Evolutionary conservation across 2,113 vertebrate species (phyloP).

Genomic region (Caloenas nicobarica): DNA sequence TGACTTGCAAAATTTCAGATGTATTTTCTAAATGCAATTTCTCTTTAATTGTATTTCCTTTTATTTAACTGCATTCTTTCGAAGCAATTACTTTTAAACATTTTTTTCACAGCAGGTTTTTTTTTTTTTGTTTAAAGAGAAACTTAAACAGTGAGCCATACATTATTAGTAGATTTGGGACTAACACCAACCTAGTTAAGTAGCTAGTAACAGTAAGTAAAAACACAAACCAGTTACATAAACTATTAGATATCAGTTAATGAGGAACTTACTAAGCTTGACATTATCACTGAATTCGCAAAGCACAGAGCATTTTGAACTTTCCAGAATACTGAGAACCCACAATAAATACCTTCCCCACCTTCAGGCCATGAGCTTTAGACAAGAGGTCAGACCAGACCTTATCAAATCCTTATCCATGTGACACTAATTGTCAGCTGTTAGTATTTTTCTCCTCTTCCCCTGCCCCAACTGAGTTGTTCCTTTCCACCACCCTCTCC

Average conservation of each 20-base stretch:
- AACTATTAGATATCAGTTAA: not conserved
- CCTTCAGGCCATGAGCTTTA: not conserved
- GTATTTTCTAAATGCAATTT: not conserved
- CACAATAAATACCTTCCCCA: not conserved
- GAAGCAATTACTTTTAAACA: not conserved
- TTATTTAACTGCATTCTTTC: not conserved
- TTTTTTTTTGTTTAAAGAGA: not conserved
- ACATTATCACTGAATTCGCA: not conserved
- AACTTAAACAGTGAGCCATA: not conserved
- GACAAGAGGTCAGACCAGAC: not conserved
- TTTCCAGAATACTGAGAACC: not conserved
- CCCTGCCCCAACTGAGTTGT: not conserved
- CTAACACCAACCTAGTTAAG: not conserved
- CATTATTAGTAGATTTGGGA: not conserved
- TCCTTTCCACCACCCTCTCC: not conserved
- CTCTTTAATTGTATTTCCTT: not conserved
- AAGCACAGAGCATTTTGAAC: not conserved
- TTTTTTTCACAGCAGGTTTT: not conserved
- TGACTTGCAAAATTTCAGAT: not conserved
- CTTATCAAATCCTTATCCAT: not conserved
- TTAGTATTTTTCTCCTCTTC: not conserved
- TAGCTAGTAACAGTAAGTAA: not conserved
- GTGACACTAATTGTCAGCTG: not conserved
- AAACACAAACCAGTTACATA: not conserved
- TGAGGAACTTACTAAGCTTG: not conserved